Evolutionary conservation across 2,888 invertebrate species (phyloP).

Genomic region (Parapristionchus giblindavisi): DNA sequence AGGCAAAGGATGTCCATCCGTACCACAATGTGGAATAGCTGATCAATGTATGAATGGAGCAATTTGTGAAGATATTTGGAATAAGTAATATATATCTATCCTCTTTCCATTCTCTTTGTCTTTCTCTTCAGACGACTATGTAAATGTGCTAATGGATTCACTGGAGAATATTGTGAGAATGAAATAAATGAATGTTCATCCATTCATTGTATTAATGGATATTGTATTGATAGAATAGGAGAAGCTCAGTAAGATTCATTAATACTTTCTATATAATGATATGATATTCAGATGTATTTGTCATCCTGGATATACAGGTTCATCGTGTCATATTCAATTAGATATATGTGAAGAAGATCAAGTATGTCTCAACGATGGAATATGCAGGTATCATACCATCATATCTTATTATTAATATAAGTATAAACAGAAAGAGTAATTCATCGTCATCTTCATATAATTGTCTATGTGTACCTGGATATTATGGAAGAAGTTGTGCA

Average conservation of each 20-base stretch:
- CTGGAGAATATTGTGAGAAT: constrained; percentile 56
- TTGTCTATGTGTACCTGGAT: constrained; percentile 32
- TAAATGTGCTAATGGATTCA: constrained; percentile 50
- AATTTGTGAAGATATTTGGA: constrained; percentile 52
- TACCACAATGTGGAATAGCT: constrained; percentile 50
- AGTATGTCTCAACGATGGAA: constrained; percentile 27
- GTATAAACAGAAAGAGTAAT: constrained; percentile 12
- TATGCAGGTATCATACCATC: constrained; percentile 13
- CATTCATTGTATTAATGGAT: constrained; percentile 45
- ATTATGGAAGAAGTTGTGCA: constrained; percentile 11
- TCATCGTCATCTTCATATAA: neutral
- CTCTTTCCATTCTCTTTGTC: neutral
- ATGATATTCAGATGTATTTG: constrained; percentile 53
- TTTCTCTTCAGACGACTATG: constrained; percentile 36
- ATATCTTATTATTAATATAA: neutral
- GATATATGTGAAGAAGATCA: constrained; percentile 49
- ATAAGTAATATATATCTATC: constrained; percentile 38
- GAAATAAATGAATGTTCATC: constrained; percentile 56
- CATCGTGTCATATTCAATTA: constrained; percentile 46
- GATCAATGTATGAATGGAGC: constrained; percentile 53
- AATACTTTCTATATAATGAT: neutral
- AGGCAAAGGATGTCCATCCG: constrained; percentile 48
- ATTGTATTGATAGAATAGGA: constrained; percentile 51
- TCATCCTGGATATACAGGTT: constrained; percentile 53
- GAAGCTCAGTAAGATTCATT: constrained; percentile 42